Base-by-base conservation (phyloP, 2,888 invertebrate species). In the Ferdinandea cuprea region DNA sequence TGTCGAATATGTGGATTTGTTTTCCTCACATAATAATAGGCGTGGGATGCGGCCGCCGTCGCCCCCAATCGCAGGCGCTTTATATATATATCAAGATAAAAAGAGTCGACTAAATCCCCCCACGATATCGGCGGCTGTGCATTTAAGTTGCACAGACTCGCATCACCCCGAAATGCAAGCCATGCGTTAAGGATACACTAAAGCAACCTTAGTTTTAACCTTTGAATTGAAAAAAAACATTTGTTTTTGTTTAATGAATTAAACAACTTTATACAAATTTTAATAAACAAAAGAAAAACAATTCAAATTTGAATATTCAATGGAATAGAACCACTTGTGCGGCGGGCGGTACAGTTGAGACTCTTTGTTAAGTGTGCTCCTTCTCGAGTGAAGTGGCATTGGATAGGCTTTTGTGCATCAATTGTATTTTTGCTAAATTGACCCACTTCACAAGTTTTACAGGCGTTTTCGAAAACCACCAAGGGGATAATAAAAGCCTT, bases 371-470 rank as follows among this genome's bases (percentile, higher is more conserved):
- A 69, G 74, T 58, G 68, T 58, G 61, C 21, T 46, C 54, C 56
- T 42, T 28, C 56, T 80, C 19, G 63, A 80, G 58, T 76, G 32
- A 69, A 80, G 74, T 56, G 58, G 19, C 28, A 42, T 63, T 56
- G 58, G 58, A 69, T 80, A 69, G 74, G 76, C 80, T 69, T 76
- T 80, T 74, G 69, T 80, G 69, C 68, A 80, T 80, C 80, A 65
- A 69, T 80, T 80, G 80, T 76, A 65, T 74, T 63, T 74, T 46
- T 69, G 63, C 28, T 58, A 63, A 80, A 80, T 76, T 80, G 80
- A 74, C 80, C 76, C 63, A 80, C 68, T 80, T 80, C 50, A 69
- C 48, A 76, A 80, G 69, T 65, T 76, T 80, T 48, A 69, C 74
- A 59, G 72, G 54, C 28, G 30, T 61, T 68, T 65, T 66, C 28